Base-by-base conservation (phyloP, 2,797 vertebrate genomes). In the Tenualosa thibaudeaui region DNA sequence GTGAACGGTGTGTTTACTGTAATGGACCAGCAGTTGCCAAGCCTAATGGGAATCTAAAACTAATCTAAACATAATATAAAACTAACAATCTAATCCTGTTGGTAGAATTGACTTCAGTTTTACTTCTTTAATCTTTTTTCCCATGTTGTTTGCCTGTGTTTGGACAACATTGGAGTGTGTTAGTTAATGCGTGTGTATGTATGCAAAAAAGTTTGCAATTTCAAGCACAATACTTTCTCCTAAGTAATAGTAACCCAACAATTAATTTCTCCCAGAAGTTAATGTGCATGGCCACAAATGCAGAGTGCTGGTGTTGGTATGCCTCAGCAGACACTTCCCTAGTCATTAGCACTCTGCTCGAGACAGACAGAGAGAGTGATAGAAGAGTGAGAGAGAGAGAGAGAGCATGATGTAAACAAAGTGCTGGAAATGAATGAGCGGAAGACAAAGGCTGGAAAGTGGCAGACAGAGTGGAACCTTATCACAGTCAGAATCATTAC, bases 311-410 rank as follows among this genome's bases (percentile, higher is more conserved):
- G 56, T 58, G 58, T 24, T 7, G 58, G n/a, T 13, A 62, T 24
- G 58, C 58, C 24, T 62, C 58, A 24, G n/a, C 10, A 62, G n/a
- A 24, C 22, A 24, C 9, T 62, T 62, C 58, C 46, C n/a, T 8
- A 62, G 58, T 62, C 58, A 62, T 62, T 62, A 62, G 58, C 58
- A 62, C 58, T 62, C 58, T 62, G n/a, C 58, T 62, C 6, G 7
- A 62, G 58, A 56, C 54, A 56, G 54, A 56, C 62, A 65, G 62
- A 65, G 24, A 65, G 24, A 19, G 54, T 19, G 54, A 19, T 51
- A 24, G 24, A n/a, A 26, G 60, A 62, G n/a, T 24, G 60, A 68
- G n/a, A 68, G n/a, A 68, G 24, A 7, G 62, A 31, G 65, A 31
- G 24, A n/a, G 2, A 2, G 65, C 10, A 37, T 12, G 65, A 71